Evolutionary conservation across 2,113 vertebrate genomes (phyloP), one percentile per base, ranked within the genome.

Genomic region (Oncorhynchus nerka): DNA sequence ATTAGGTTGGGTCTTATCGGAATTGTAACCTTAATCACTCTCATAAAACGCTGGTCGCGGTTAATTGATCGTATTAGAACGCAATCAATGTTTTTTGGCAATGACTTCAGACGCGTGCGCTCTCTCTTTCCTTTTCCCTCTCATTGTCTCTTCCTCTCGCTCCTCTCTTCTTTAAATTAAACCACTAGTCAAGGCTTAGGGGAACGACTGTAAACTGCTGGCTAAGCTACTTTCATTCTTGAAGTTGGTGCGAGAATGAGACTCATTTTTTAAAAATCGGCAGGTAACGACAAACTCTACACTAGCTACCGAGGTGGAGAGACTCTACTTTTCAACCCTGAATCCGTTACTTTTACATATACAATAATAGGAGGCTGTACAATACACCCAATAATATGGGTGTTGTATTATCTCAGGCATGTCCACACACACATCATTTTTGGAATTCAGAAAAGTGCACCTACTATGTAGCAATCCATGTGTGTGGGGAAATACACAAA

Each of bases 401-500:
- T n/a, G n/a, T n/a, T 57, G 4, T 57, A 57, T 20, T 8, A 20
- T 57, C 19, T 57, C 16, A 57, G 55, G 19, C 39, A 45, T 11
- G 39, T 45, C 39, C 39, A 45, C 39, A 45, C 39, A 45, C 39
- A 45, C 39, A 39, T 39, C 39, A 8, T 39, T 39, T 57, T 57
- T 57, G 51, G 16, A 57, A 11, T 57, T 13, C 16, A n/a, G 59
- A 4, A 22, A n/a, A 22, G 59, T 16, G n/a, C n/a, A 55, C 51
- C 12, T 55, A 55, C 34, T 34, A 1, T 34, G 34, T 55, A 15
- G 19, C 59, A 62, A 5, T 1, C 19, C 59, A 62, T 24, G 59
- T 16, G 16, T n/a, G 30, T 26, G 51, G 49, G 55, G 73, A 78
- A 93, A 92, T 92, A 91, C 89, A 91, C 90, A 91, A 68, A 45